phyloP scores from a whole-genome alignment of 30 jellyfish, hydroid and myxozoan species.

The Hydractinia symbiolongicarpus region DNA sequence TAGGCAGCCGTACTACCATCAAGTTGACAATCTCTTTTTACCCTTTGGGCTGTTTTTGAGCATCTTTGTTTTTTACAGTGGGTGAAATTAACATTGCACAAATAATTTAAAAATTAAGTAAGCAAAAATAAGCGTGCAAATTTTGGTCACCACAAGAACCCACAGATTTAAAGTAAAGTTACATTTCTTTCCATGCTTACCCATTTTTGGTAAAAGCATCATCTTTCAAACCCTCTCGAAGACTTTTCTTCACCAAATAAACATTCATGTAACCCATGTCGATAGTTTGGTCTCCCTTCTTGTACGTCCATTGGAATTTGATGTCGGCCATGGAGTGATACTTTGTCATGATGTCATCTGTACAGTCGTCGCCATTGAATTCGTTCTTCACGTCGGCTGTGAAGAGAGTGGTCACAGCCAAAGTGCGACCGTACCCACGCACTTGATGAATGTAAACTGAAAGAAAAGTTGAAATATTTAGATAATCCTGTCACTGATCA shows the following conservation, averaged over 20 bases:
- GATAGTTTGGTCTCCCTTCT: constrained; percentile 67
- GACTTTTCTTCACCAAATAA: constrained; percentile 31
- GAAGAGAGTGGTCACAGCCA: constrained; percentile 77
- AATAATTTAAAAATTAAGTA: too few species aligned
- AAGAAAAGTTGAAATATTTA: neutral
- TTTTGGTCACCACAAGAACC: too few species aligned
- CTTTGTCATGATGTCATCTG: constrained; percentile 38
- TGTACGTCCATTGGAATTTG: constrained; percentile 86
- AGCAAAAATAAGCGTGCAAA: too few species aligned
- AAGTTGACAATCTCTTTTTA: too few species aligned
- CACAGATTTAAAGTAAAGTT: too few species aligned
- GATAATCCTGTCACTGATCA: neutral
- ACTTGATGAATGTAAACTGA: constrained; percentile 84
- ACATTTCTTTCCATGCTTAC: neutral
- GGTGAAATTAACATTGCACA: too few species aligned
- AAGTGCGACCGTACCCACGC: constrained; percentile 75
- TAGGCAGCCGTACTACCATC: too few species aligned
- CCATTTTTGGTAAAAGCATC: constrained; percentile 19
- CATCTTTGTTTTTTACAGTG: too few species aligned
- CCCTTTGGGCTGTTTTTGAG: too few species aligned
- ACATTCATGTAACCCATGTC: constrained; percentile 91
- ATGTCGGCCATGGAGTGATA: constrained; percentile 71
- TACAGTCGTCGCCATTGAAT: constrained; percentile 65
- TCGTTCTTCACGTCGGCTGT: constrained; percentile 66
- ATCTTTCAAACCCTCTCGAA: constrained; percentile 19